Evolutionary conservation across 2,797 vertebrate species (phyloP).

Genomic region (Melanotaenia trifasciata): DNA sequence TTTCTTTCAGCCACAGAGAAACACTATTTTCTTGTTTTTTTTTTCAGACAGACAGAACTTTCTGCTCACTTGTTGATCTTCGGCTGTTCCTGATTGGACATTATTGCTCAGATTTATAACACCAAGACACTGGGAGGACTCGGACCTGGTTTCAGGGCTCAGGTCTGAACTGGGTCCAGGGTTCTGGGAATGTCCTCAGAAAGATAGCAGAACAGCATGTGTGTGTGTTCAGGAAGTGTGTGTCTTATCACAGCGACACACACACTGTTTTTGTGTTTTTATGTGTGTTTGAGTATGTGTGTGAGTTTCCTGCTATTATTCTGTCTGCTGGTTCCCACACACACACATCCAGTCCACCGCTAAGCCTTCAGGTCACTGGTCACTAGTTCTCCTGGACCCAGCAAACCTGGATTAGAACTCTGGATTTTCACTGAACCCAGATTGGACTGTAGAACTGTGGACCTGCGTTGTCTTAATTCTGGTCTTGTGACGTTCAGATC

Average conservation of each 20-base stretch:
- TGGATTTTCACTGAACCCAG: no score
- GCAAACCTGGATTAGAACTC: neutral
- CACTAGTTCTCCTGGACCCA: neutral
- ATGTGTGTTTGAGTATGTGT: conserved; percentile 85
- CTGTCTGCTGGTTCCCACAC: conserved; percentile 75
- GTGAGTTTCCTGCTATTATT: conserved; percentile 92
- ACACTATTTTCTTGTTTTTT: no score
- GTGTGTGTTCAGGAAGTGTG: conserved; percentile 56
- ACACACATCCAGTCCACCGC: conserved; percentile 31
- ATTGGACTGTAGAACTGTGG: no score
- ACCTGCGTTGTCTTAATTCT: no score
- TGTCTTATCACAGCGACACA: conserved; percentile 88
- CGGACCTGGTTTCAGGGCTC: neutral
- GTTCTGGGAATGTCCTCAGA: neutral
- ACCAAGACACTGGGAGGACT: no score
- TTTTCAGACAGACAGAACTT: no score
- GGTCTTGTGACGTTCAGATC: no score
- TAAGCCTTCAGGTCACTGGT: neutral
- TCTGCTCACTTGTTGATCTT: no score
- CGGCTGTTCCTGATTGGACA: neutral
- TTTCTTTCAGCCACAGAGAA: no score
- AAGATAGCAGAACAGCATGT: neutral
- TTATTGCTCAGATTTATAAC: neutral
- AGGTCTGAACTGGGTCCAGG: neutral
- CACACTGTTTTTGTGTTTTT: conserved; percentile 75